phyloP scores from a whole-genome alignment of 2,888 invertebrate species.

The Pristionchus maxplancki region DNA sequence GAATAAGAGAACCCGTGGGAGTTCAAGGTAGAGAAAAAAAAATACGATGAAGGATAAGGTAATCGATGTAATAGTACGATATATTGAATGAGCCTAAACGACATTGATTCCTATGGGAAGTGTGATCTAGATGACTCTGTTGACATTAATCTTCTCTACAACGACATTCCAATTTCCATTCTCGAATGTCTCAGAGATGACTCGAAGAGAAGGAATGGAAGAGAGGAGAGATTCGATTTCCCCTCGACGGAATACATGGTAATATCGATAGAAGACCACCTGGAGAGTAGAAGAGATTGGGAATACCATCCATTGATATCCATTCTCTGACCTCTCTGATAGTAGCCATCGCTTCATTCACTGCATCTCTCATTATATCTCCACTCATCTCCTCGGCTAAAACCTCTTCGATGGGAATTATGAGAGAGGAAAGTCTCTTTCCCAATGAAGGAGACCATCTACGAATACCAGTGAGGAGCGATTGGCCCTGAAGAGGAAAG shows the following conservation, averaged over 20 bases:
- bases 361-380: slow-evolving; percentile 48
- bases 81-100: slow-evolving; percentile 8
- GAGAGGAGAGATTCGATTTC: slow-evolving; percentile 38
- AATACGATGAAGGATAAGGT: background rate
- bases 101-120: background rate
- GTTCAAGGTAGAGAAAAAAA: background rate
- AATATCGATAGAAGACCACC: slow-evolving; percentile 51
- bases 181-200: slow-evolving; percentile 37
- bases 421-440: slow-evolving; percentile 26
- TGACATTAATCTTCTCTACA: slow-evolving; percentile 36
- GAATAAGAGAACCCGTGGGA: background rate
- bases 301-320: too few species aligned
- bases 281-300: background rate
- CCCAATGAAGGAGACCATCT: slow-evolving; percentile 45
- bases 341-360: slow-evolving; percentile 45
- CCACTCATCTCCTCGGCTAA: slow-evolving; percentile 43
- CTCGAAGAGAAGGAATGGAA: slow-evolving; percentile 17
- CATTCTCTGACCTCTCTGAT: slow-evolving; percentile 42
- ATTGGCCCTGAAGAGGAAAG: background rate
- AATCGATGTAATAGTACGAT: background rate
- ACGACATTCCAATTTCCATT: slow-evolving; percentile 53
- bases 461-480: slow-evolving; percentile 43
- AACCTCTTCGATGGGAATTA: slow-evolving; percentile 44
- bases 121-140: background rate
- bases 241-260: slow-evolving; percentile 45